Evolutionary conservation across 2,888 invertebrate genomes (phyloP), one percentile per base, ranked within the genome.

Genomic region (Meteorus colon): DNA sequence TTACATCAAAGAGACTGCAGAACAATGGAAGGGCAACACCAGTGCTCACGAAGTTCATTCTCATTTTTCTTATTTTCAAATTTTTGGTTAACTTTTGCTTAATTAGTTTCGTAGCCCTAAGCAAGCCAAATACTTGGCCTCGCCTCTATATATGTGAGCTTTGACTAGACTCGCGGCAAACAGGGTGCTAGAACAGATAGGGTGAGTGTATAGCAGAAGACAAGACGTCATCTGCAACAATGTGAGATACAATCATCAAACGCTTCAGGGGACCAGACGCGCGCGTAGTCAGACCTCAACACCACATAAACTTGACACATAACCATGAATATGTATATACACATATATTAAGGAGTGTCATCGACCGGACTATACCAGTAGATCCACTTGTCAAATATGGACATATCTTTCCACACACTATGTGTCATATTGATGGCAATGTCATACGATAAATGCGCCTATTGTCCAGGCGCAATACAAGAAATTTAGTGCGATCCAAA

Each of bases 211-310:
- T 55, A 19, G 19, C 24, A 55, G 31, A 62, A 31, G 62, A 62
- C 31, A n/a, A 62, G 31, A 62, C 62, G 31, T 62, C 31, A 62
- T 19, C 55, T 8, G 19, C 19, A 19, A 8, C 55, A 55, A 4
- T 19, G n/a, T 41, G 19, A 19, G 55, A 19, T 55, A 55, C 19
- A 55, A 55, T 55, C 19, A 19, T 8, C 19, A 19, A 8, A 62
- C 14, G 29, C 31, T 62, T 6, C 4, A 62, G 62, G 62, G 62
- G 31, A 62, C 62, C 29, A 6, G n/a, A 31, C 29, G 27, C 62
- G n/a, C 31, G 31, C 31, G 31, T 62, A 16, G 55, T 55, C 24
- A 55, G 55, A 55, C 55, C 55, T 55, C 55, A 55, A 55, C 55
- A 55, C 19, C 19, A 55, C 55, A 48, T n/a, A 48, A 41, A 41